A percentile compares a stretch with the other conserved stretches of the same genome.
These are phyloP conservation scores for Porites cylindrica DNA, from an alignment of 92 coral and sea anemone species.

Conservation along the genomic window DNA sequence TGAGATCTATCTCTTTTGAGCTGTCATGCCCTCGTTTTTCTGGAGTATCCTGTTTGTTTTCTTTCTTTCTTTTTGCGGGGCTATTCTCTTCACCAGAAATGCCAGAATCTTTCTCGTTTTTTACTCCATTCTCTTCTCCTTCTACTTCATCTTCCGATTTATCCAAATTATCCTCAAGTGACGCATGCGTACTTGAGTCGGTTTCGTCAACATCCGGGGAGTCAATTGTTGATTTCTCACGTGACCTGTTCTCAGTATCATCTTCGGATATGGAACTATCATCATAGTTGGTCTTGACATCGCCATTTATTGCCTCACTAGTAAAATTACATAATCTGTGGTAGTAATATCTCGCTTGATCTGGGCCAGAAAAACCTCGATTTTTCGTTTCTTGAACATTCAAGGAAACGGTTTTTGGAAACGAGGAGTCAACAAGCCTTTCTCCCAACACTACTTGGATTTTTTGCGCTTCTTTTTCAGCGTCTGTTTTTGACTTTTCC, in stretches of 20 bases:
- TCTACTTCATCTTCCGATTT: slow-evolving; percentile 69
- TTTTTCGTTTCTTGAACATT: slow-evolving; percentile 82
- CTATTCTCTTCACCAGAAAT: slow-evolving; percentile 44
- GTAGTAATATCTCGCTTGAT: slow-evolving; percentile 69
- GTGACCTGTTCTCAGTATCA: slow-evolving; percentile 65
- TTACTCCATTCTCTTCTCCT: slow-evolving; percentile 29
- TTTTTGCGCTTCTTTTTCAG: slow-evolving; percentile 81
- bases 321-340: slow-evolving; percentile 76
- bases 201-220: slow-evolving; percentile 70
- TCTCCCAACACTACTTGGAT: slow-evolving; percentile 93
- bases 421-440: slow-evolving; percentile 88
- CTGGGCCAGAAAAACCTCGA: slow-evolving; percentile 25
- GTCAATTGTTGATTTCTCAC: slow-evolving; percentile 4
- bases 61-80: slow-evolving; percentile 25
- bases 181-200: slow-evolving; percentile 82
- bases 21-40: slow-evolving; percentile 23
- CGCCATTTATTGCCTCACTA: slow-evolving; percentile 70
- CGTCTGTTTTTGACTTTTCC: slow-evolving; percentile 62
- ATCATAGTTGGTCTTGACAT: slow-evolving; percentile 58
- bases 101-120: slow-evolving; percentile 5
- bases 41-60: not conserved
- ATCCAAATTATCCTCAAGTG: slow-evolving; percentile 70
- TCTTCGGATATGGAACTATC: slow-evolving; percentile 70
- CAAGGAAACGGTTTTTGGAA: slow-evolving; percentile 86
- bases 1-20: slow-evolving; percentile 37